phyloP scores from a whole-genome alignment of 2,888 invertebrate species.

The Netelia fuscicornis region DNA sequence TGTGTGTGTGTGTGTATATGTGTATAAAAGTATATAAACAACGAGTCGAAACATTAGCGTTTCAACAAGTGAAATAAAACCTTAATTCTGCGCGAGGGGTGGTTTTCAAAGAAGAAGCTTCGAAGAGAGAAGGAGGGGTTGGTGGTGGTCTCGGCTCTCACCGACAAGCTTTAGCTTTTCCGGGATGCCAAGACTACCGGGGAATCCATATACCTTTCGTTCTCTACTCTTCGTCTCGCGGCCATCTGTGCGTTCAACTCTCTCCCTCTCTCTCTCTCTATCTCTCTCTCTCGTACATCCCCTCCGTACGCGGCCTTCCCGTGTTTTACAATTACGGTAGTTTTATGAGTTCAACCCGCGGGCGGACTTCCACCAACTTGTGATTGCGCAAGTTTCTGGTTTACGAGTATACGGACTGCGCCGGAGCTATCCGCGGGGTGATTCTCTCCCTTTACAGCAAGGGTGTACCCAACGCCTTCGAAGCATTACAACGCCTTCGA shows the following conservation, averaged over 20 bases:
- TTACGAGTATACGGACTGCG: slow-evolving; percentile 78
- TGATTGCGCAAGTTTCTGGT: slow-evolving; percentile 83
- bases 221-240: not conserved
- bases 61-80: slow-evolving; percentile 79
- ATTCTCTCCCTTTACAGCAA: slow-evolving; percentile 75
- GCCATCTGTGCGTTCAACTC: slow-evolving; percentile 11
- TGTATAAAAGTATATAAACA: slow-evolving; percentile 26
- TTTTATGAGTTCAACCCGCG: slow-evolving; percentile 81
- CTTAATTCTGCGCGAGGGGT: slow-evolving; percentile 65
- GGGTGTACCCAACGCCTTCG: slow-evolving; percentile 64
- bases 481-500: slow-evolving; percentile 45
- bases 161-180: slow-evolving; percentile 33
- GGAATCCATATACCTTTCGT: not conserved
- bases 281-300: slow-evolving; percentile 45
- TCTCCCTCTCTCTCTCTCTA: slow-evolving; percentile 15
- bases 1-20: not conserved
- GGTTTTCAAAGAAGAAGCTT: slow-evolving; percentile 1
- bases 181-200: slow-evolving; percentile 5
- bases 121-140: not conserved
- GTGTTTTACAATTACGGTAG: slow-evolving; percentile 82
- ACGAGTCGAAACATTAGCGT: slow-evolving; percentile 55
- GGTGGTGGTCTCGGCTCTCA: not conserved
- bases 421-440: slow-evolving; percentile 76
- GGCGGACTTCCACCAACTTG: slow-evolving; percentile 81
- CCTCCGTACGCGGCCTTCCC: slow-evolving; percentile 70